Evolutionary conservation across 2,797 vertebrate genomes (phyloP), one percentile per base, ranked within the genome.

Genomic region (Xiphophorus birchmanni): DNA sequence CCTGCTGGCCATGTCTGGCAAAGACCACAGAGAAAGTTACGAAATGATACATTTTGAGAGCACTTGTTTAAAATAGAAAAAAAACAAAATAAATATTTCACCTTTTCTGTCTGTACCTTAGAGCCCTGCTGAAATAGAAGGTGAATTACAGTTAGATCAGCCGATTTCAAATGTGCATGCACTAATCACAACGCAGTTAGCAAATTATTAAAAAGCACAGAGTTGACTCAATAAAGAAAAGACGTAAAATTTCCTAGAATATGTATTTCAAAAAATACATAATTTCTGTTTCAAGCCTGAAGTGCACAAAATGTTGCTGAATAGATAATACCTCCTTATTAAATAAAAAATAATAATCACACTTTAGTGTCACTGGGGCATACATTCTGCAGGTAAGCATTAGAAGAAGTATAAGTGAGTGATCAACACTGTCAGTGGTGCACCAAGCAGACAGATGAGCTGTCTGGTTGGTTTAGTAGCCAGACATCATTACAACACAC

Each of bases 31-130:
- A 1, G 73, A 63, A 50, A 15, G 75, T 12, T 60, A 50, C 60
- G 12, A 71, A 45, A 75, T 74, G 44, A n/a, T 3, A 26, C 17
- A 32, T 1, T 73, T 26, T 11, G 37, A 69, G 65, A 10, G 21
- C 60, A 45, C 32, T 3, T 50, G 17, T 0, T 60, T 26, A 74
- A 81, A 45, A 80, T 1, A 35, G 58, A 4, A 45, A 54, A 69
- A 5, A 18, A 15, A 6, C 15, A 17, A 71, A 60, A 7, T 3
- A 3, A 40, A 50, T 0, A 10, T 77, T 91, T 92, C 37, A 95
- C 95, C n/a, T 73, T 78, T 42, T 94, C 93, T 82, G 85, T 91
- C 60, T 87, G 93, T 37, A 86, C 81, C 83, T 86, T 91, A 56
- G 86, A 89, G 0, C 79, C 89, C 69, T 94, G 91, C 92, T 94